A percentile compares a stretch with the other conserved stretches of the same genome.
phyloP scores from a whole-genome alignment of 1,140 invertebrate genomes.

The Lysiphlebus fabarum region DNA sequence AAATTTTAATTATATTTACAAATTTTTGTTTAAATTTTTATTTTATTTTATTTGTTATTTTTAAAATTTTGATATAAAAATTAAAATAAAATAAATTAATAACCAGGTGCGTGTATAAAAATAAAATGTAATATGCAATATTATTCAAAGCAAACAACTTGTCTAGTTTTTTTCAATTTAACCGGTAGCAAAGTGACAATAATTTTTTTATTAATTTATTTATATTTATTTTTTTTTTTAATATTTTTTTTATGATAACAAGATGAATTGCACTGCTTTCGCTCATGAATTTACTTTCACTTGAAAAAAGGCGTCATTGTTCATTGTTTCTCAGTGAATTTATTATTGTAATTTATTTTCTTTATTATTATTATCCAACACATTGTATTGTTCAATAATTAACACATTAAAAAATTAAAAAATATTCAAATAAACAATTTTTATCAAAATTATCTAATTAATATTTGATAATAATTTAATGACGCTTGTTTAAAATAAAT shows the following conservation, averaged over 20 bases:
- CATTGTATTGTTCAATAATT: no score
- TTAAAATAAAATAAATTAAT: no score
- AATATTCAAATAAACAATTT: no score
- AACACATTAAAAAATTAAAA: no score
- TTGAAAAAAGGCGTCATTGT: conserved; percentile 23
- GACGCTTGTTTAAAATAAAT: no score
- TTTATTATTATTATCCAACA: neutral
- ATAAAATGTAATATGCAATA: neutral
- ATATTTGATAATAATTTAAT: no score
- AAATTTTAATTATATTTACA: no score
- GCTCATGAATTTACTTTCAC: conserved; percentile 33
- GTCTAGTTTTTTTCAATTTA: neutral
- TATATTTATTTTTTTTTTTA: no score
- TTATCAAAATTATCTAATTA: no score
- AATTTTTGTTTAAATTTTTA: no score
- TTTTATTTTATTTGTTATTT: no score
- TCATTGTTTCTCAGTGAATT: conserved; percentile 27
- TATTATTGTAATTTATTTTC: conserved; percentile 16
- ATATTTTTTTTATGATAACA: conserved; percentile 9
- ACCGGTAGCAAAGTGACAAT: neutral
- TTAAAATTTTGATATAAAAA: no score
- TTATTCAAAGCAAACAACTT: neutral
- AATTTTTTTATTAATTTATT: neutral
- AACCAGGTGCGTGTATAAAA: neutral
- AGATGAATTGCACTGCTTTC: conserved; percentile 25